A percentile compares a stretch with the other conserved stretches of the same genome.
Conservation (phyloP, 1,140 invertebrate genomes). For the Stenopsyche tienmushanensis region DNA sequence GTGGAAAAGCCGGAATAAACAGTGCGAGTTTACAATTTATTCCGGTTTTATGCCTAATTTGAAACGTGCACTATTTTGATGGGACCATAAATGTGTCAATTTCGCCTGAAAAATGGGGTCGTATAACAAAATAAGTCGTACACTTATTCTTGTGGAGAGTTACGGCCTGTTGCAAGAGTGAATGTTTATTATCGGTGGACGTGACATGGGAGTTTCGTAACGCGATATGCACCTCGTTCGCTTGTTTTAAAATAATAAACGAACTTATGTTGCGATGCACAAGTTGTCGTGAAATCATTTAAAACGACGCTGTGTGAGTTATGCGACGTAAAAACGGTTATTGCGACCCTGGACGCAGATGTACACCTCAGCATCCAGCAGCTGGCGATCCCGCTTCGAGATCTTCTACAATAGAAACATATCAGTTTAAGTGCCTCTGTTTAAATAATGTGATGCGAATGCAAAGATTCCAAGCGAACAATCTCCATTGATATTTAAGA, state of each 20-base stretch:
- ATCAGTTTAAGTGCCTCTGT: too few species aligned
- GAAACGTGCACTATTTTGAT: conserved; percentile 29
- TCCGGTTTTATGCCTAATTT: conserved; percentile 33
- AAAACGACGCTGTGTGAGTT: too few species aligned
- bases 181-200: background rate
- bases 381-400: too few species aligned
- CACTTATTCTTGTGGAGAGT: conserved; percentile 33
- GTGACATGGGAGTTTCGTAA: background rate
- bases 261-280: too few species aligned
- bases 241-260: too few species aligned
- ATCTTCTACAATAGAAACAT: too few species aligned
- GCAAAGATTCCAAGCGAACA: background rate
- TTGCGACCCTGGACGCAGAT: too few species aligned
- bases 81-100: conserved; percentile 40
- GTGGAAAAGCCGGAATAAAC: background rate
- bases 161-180: conserved; percentile 16
- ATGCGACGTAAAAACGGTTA: too few species aligned
- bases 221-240: too few species aligned
- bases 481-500: too few species aligned
- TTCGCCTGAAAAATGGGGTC: conserved; percentile 39
- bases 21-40: conserved; percentile 7
- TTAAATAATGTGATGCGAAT: background rate
- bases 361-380: too few species aligned
- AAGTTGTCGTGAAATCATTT: too few species aligned
- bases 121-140: conserved; percentile 37